These are phyloP conservation scores for Ictidomys tridecemlineatus DNA, from an alignment of 2,113 vertebrate species.

Conservation along the genomic window DNA sequence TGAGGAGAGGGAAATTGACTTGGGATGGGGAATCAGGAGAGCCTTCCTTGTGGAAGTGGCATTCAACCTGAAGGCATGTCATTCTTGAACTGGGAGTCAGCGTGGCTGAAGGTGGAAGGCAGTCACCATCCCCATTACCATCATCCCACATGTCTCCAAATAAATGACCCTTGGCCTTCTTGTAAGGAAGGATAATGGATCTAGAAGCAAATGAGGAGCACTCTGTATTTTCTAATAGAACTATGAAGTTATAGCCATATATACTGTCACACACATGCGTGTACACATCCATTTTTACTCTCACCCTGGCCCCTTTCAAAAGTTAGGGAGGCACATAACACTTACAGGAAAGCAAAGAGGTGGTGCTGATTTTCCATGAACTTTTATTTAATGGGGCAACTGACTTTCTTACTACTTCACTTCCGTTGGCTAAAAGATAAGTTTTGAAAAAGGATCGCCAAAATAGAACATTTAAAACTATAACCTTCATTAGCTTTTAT, in stretches of 20 bases:
- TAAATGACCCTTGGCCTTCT: neutral
- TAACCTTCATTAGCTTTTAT: slow-evolving; percentile 19
- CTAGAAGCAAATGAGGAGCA: neutral
- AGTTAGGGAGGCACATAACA: neutral
- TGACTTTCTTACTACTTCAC: neutral
- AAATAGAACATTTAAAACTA: neutral
- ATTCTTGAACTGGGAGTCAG: neutral
- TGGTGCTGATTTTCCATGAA: neutral
- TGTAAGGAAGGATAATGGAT: neutral
- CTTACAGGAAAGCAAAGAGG: neutral
- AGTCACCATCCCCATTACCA: accelerated
- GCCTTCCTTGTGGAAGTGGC: neutral
- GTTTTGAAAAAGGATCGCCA: neutral
- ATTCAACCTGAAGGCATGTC: neutral
- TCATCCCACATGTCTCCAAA: neutral
- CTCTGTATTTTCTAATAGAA: neutral
- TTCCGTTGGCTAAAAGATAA: neutral
- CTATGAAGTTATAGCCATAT: no score
- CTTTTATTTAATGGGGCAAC: neutral
- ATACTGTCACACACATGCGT: no score
- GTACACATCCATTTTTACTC: neutral
- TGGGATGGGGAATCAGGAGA: neutral
- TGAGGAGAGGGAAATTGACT: neutral
- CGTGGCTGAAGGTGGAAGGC: neutral
- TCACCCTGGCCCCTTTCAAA: neutral